Conservation (phyloP, 1,140 invertebrate species). For the Drosophila sp. region DNA sequence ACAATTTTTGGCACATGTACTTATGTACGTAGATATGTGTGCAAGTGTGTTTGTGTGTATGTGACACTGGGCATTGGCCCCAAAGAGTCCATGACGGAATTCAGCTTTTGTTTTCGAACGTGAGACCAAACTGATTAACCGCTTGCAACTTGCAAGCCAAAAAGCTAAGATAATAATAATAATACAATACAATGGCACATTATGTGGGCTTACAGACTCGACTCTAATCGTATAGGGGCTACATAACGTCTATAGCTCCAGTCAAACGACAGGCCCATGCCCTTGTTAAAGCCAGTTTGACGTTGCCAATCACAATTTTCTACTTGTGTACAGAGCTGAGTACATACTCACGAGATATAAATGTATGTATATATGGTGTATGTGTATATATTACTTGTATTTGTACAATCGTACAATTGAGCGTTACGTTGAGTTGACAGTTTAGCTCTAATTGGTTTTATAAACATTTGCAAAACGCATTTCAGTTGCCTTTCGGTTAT, state of each 20-base stretch:
- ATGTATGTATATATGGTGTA: not conserved
- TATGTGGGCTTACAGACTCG: slow-evolving; percentile 46
- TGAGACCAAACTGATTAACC: slow-evolving; percentile 76
- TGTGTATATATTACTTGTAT: slow-evolving; percentile 13
- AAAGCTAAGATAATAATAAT: slow-evolving; percentile 23
- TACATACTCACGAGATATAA: slow-evolving; percentile 9
- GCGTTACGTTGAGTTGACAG: slow-evolving; percentile 54
- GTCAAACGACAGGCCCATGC: slow-evolving; percentile 46
- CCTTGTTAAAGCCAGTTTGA: slow-evolving; percentile 77
- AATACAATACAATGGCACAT: slow-evolving; percentile 40
- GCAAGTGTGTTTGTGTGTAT: slow-evolving; percentile 30
- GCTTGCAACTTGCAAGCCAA: slow-evolving; percentile 60
- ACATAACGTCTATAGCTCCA: slow-evolving; percentile 29
- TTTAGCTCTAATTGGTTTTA: slow-evolving; percentile 61
- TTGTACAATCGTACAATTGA: slow-evolving; percentile 7
- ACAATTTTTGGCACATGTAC: slow-evolving; percentile 68
- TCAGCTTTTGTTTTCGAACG: slow-evolving; percentile 73
- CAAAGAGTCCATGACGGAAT: slow-evolving; percentile 50
- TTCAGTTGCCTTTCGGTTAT: not conserved
- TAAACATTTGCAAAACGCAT: slow-evolving; percentile 48
- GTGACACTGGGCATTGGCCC: slow-evolving; percentile 63
- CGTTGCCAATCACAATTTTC: slow-evolving; percentile 50
- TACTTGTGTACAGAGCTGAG: slow-evolving; percentile 18
- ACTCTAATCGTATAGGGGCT: slow-evolving; percentile 37
- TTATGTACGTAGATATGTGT: not conserved